Evolutionary conservation across 2,797 vertebrate species (phyloP).

Genomic region (Propithecus perrieri): DNA sequence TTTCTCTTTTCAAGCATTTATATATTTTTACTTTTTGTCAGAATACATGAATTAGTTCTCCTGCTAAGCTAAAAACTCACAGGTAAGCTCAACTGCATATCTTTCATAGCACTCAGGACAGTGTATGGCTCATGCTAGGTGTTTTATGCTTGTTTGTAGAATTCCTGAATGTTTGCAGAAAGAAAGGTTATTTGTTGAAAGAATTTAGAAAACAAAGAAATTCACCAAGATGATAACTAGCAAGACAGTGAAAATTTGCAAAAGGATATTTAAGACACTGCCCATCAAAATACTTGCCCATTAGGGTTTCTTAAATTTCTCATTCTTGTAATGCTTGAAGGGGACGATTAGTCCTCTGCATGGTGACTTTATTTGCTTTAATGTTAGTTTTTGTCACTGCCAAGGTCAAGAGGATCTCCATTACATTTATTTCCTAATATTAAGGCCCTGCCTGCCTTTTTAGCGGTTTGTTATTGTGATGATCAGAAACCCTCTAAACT

Average conservation of each 20-base stretch:
- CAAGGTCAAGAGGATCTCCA: not conserved
- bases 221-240: not conserved
- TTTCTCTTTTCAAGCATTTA: not conserved
- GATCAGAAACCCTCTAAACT: not conserved
- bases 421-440: not conserved
- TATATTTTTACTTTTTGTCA: not conserved
- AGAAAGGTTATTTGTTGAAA: not conserved
- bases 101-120: not conserved
- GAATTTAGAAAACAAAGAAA: not conserved
- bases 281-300: conserved; percentile 14
- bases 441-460: not conserved
- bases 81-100: not conserved
- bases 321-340: not conserved
- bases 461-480: not conserved
- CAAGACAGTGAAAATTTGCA: not conserved
- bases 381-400: not conserved
- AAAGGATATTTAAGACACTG: not conserved
- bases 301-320: conserved; percentile 16
- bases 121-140: not conserved
- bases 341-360: not conserved
- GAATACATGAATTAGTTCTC: not conserved
- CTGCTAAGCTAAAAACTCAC: not conserved
- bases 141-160: not conserved
- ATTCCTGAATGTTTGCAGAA: conserved; percentile 4
- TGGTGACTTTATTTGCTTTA: conserved; percentile 35